Conservation (phyloP, 2,888 invertebrate species). For the Caenorhabditis sulstoni region DNA sequence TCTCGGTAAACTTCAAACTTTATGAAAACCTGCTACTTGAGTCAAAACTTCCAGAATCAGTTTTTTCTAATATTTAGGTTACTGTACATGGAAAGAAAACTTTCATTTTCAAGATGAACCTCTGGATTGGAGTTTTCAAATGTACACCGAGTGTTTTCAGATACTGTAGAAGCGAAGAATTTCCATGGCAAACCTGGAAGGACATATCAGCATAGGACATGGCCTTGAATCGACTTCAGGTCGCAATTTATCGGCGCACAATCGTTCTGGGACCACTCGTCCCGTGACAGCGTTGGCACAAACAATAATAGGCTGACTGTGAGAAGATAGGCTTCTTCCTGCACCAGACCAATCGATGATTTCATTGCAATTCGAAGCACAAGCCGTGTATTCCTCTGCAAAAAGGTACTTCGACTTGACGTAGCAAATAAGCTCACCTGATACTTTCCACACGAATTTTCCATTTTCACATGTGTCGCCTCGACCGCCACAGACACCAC, state of each 20-base stretch:
- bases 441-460: conserved; percentile 90
- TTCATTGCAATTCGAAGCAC: conserved; percentile 62
- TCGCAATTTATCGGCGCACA: conserved; percentile 75
- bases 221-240: conserved; percentile 70
- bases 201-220: conserved; percentile 75
- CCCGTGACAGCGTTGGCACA: conserved; percentile 73
- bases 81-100: too few species aligned
- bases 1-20: too few species aligned
- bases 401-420: too few species aligned
- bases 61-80: too few species aligned
- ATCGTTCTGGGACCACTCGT: conserved; percentile 76
- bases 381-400: conserved; percentile 67
- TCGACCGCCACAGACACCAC: conserved; percentile 84
- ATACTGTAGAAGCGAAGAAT: too few species aligned
- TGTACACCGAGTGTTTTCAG: too few species aligned
- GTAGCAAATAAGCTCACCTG: conserved; percentile 69
- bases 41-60: too few species aligned
- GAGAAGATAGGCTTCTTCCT: conserved; percentile 43
- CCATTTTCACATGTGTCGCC: conserved; percentile 87
- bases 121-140: too few species aligned
- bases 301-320: conserved; percentile 69
- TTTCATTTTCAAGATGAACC: too few species aligned
- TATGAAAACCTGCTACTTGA: too few species aligned
- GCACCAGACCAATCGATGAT: conserved; percentile 51
- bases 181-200: too few species aligned